Evolutionary conservation across 2,113 vertebrate species (phyloP).

Genomic region (Gorsachius goisagi): DNA sequence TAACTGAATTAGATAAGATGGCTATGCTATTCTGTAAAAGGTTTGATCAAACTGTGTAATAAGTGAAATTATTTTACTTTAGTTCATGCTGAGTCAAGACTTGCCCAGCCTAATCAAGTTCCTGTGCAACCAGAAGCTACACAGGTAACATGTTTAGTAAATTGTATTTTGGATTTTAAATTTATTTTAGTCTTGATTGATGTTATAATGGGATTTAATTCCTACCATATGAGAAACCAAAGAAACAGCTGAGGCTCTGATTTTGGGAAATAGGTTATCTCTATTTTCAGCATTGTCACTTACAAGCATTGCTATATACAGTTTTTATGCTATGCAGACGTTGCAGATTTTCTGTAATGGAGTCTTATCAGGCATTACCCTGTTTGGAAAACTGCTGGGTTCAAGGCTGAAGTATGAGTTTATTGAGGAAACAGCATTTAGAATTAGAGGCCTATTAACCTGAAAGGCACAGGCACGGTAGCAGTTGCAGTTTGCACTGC

Average conservation of each 20-base stretch:
- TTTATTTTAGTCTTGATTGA: neutral
- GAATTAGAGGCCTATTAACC: neutral
- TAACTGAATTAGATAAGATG: neutral
- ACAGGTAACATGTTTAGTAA: conserved; percentile 75
- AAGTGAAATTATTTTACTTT: conserved; percentile 27
- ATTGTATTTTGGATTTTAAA: neutral
- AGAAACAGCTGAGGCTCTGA: neutral
- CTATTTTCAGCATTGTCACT: neutral
- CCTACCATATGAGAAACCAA: neutral
- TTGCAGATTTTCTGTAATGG: neutral
- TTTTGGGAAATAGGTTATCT: neutral
- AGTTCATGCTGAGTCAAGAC: conserved; percentile 90
- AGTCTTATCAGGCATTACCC: neutral
- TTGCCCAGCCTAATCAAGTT: conserved; percentile 84
- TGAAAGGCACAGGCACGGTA: neutral
- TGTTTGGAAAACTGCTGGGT: neutral
- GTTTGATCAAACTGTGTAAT: neutral
- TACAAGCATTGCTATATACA: rapidly evolving
- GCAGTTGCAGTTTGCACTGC: neutral
- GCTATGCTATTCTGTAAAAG: neutral
- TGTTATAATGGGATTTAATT: neutral
- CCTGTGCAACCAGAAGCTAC: conserved; percentile 88
- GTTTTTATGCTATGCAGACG: neutral
- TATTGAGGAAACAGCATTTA: neutral
- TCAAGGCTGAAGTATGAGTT: neutral